Conservation (phyloP, 2,113 vertebrate species). For the Camarhynchus parvulus region DNA sequence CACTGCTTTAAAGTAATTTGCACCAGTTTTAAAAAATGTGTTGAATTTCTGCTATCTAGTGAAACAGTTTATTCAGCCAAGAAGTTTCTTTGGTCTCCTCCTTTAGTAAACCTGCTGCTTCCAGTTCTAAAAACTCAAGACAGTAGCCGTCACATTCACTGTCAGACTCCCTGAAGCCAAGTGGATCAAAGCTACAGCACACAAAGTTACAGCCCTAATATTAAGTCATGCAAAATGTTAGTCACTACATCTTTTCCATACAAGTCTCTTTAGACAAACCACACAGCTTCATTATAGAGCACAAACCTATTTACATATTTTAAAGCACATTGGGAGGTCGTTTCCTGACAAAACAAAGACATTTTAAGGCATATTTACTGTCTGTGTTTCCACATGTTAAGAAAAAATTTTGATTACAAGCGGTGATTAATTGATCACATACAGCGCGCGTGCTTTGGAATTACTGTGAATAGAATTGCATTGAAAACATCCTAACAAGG, state of each 20-base stretch:
- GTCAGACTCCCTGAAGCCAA: not conserved
- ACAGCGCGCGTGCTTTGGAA: constrained; percentile 13
- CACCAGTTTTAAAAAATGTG: not conserved
- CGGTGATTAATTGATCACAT: constrained; percentile 35
- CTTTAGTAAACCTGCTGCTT: not conserved
- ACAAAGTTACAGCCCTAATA: not conserved
- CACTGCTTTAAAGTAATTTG: not conserved
- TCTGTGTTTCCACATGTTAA: not conserved
- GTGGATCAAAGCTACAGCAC: not conserved
- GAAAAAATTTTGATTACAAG: constrained; percentile 48
- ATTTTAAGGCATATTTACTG: constrained; percentile 17
- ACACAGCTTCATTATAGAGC: not conserved
- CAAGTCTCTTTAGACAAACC: not conserved
- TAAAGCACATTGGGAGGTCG: not conserved
- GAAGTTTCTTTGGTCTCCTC: not conserved
- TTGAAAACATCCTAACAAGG: constrained; percentile 52
- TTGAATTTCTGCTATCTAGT: not conserved
- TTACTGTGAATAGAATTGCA: constrained; percentile 27
- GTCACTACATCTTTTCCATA: not conserved
- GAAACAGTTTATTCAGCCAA: not conserved
- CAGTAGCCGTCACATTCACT: not conserved
- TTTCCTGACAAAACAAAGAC: constrained; percentile 44
- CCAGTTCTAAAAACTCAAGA: not conserved
- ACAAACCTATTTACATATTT: constrained; percentile 29
- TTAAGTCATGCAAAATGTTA: not conserved